Evolutionary conservation across 2,888 invertebrate genomes (phyloP), one percentile per base, ranked within the genome.

Genomic region (Aphidoletes aphidimyza): DNA sequence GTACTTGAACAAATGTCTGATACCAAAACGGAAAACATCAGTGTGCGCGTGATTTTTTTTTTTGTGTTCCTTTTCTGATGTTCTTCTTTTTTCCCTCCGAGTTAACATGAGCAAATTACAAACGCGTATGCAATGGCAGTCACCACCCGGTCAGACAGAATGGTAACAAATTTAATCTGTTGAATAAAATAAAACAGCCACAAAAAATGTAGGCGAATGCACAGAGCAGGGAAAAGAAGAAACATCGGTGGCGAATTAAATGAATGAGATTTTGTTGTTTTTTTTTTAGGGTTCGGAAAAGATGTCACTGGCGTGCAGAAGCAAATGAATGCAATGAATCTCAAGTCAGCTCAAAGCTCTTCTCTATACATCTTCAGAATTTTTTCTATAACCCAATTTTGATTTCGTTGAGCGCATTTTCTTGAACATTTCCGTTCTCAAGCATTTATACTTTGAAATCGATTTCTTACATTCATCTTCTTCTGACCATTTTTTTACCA

Each of bases 101-200:
- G 39, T 81, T 81, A n/a, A 37, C 39, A 81, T n/a, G 37, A 37
- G 81, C 36, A 81, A 81, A 37, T 81, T 81, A 37, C 37, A 69
- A 39, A 30, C 69, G 30, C 69, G 30, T 30, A 30, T 30, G 2
- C 54, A 69, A 14, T 30, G 30, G 69, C 30, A 69, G 34, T 69
- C 69, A 14, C 11, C 69, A 69, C 34, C 17, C 69, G 69, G 69
- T 69, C 69, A 69, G 69, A 69, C 30, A n/a, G 69, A 54, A 54
- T 54, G 2, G 54, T 17, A 69, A 34, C 69, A 69, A 69, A 69
- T 69, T 69, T 14, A 69, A 30, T 69, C 69, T 69, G 69, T 69
- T 69, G 30, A 69, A 69, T 69, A 30, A 69, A 69, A 69, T 5
- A 30, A 69, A 69, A 69, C 17, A 2, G 5, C 6, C 1, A 6